phyloP scores from a whole-genome alignment of 1,140 invertebrate species.

The Pteromalus puparum region DNA sequence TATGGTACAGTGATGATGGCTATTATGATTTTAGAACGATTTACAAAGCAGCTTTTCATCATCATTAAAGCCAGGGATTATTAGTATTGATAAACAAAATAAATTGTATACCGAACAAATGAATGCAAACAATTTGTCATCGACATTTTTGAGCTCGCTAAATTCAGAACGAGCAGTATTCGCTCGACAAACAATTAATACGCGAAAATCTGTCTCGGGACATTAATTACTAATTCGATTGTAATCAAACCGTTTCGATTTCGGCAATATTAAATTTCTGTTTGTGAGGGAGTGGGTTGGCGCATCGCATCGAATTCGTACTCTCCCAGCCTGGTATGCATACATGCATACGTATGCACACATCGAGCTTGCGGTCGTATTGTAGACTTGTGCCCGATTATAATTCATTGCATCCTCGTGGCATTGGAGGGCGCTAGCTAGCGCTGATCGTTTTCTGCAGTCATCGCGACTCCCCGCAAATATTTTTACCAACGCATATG shows the following conservation, averaged over 20 bases:
- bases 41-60: no score
- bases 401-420: background rate
- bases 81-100: no score
- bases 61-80: no score
- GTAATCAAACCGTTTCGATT: background rate
- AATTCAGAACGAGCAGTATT: background rate
- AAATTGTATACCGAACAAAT: no score
- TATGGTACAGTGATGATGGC: no score
- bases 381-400: background rate
- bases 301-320: background rate
- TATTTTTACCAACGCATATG: background rate
- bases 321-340: background rate
- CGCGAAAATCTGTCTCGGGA: background rate
- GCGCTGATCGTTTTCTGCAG: background rate
- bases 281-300: background rate
- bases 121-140: no score
- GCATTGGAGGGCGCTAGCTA: background rate
- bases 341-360: background rate
- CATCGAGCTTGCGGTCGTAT: background rate
- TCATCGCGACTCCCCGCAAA: background rate
- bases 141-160: no score
- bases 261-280: background rate
- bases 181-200: background rate
- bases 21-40: no score
- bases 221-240: background rate